These are phyloP conservation scores for Aldrovandia affinis DNA, from an alignment of 2,797 vertebrate genomes.

Conservation along the genomic window DNA sequence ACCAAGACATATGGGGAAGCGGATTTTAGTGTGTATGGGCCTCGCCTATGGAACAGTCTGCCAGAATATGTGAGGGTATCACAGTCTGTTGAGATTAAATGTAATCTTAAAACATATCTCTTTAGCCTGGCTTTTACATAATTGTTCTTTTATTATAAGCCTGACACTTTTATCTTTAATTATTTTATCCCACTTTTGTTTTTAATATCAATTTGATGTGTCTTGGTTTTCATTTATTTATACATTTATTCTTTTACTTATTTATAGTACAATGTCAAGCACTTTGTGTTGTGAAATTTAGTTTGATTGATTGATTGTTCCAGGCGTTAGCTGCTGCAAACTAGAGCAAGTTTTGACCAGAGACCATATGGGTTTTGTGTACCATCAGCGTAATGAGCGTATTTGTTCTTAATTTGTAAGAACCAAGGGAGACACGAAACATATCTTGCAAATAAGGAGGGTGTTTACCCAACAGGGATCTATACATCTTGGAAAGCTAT, in stretches of 20 bases:
- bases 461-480: too few relatives aligned
- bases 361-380: background rate
- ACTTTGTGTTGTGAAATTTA: too few relatives aligned
- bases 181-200: too few relatives aligned
- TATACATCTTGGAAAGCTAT: too few relatives aligned
- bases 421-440: background rate
- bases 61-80: background rate
- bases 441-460: too few relatives aligned
- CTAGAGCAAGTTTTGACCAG: background rate
- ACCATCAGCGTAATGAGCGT: background rate
- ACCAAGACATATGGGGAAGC: background rate
- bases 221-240: too few relatives aligned
- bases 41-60: background rate
- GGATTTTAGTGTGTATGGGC: background rate
- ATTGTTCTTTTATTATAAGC: conserved; percentile 11
- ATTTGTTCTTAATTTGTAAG: background rate
- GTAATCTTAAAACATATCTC: background rate
- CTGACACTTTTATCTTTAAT: too few relatives aligned
- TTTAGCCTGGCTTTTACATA: background rate
- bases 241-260: background rate
- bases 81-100: background rate
- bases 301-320: too few relatives aligned
- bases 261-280: too few relatives aligned
- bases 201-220: too few relatives aligned
- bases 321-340: background rate